These are phyloP conservation scores for Thripadectes ignobilis DNA, from an alignment of 2,797 vertebrate genomes.

Conservation along the genomic window DNA sequence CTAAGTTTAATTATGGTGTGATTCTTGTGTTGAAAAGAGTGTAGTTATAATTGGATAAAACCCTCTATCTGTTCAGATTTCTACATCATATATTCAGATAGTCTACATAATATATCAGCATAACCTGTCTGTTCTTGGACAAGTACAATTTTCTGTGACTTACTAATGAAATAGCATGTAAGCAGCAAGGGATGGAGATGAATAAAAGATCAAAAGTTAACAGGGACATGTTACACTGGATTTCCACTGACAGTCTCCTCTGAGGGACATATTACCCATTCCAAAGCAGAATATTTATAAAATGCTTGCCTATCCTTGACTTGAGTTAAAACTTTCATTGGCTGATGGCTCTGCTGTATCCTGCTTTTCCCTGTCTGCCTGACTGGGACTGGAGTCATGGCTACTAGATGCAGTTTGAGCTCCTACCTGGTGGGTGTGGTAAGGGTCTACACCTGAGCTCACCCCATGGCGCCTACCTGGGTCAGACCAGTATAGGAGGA, in stretches of 20 bases:
- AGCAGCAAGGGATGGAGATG: not conserved
- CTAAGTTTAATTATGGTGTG: not conserved
- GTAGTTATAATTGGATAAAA: not conserved
- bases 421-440: not conserved
- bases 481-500: not conserved
- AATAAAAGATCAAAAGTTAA: not conserved
- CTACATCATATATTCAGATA: not conserved
- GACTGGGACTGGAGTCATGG: not conserved
- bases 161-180: not conserved
- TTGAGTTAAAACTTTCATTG: not conserved
- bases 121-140: not conserved
- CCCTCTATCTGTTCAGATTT: accelerated
- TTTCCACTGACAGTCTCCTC: not conserved
- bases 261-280: not conserved
- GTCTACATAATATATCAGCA: not conserved
- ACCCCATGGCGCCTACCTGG: not conserved
- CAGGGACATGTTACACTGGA: not conserved
- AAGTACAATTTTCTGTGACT: not conserved
- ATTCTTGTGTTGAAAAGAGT: not conserved
- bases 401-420: not conserved
- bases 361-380: not conserved
- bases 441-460: not conserved
- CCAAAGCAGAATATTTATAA: not conserved
- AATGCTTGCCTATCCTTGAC: not conserved
- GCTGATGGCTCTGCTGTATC: not conserved